Base-by-base conservation (phyloP, 2,113 vertebrate genomes). In the Corvus moneduloides region DNA sequence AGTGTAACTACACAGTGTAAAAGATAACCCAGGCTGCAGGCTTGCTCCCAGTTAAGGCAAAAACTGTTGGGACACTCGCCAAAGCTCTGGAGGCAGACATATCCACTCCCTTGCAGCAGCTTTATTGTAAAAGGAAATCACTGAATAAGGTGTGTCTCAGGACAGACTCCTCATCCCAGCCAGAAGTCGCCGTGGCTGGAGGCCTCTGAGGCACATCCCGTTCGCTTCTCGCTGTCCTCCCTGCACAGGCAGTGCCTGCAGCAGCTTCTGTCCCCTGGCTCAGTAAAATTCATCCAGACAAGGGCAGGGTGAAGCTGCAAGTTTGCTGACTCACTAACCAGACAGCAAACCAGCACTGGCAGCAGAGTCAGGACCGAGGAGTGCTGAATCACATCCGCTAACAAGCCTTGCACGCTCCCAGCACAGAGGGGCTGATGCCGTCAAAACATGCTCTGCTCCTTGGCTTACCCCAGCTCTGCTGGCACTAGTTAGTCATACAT, bases 291-390 rank as follows among this genome's bases (percentile, higher is more conserved):
- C 54, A 61, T 13, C 74, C 81, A 80, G 84, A 54, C 0, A 0
- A 84, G 62, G 59, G 35, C 64, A 76, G 0, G 6, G 51, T 44
- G 68, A 74, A 83, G 89, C 54, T 46, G 78, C 1, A 39, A 61
- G 71, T 49, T 10, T 94, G 81, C 95, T 91, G 90, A 69, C 26
- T 95, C 94, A 93, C 66, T 61, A 82, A 79, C 77, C 74, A 72
- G 74, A 21, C 32, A 69, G 77, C 23, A 79, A 94, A 94, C 54
- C 62, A 68, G 84, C 1, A 1, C 72, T 90, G 86, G 86, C 39
- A 89, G 80, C 3, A 0, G 24, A 75, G 46, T 16, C 54, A 73
- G 87, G 95, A 12, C 13, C 6, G 32, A 54, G n/a, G 84, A 73
- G 81, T n/a, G 78, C 74, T 89, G 78, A 95, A 87, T 89, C 71